These are phyloP conservation scores for Rhineura floridana DNA, from an alignment of 2,113 vertebrate species.

Conservation along the genomic window DNA sequence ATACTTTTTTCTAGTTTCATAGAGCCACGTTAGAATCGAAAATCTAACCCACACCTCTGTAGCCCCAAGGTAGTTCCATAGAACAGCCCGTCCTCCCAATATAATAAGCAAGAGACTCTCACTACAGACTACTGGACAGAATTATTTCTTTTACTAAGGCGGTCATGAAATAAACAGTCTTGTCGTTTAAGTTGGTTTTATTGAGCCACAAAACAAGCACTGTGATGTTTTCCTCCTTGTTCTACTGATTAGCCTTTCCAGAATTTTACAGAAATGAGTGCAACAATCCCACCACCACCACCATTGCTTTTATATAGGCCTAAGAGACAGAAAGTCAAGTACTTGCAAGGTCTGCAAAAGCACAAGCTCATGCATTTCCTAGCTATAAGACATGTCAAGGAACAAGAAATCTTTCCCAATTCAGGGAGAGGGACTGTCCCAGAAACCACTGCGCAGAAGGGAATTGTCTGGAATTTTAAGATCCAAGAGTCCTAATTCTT, in stretches of 20 bases:
- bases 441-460: not conserved
- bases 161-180: not conserved
- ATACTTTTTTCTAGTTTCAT: not conserved
- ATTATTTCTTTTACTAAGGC: not conserved
- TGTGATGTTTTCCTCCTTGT: not conserved
- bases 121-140: not conserved
- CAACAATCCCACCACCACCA: too few species aligned
- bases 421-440: not conserved
- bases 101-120: not conserved
- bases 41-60: not conserved
- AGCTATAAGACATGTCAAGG: not conserved
- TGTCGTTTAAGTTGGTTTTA: too few species aligned
- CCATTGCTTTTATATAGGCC: too few species aligned
- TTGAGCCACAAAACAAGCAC: not conserved
- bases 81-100: not conserved
- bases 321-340: constrained; percentile 40
- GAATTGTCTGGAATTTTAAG: not conserved
- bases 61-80: not conserved
- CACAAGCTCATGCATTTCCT: too few species aligned
- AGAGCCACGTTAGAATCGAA: too few species aligned
- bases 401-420: not conserved
- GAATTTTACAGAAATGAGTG: not conserved
- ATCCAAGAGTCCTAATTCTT: not conserved
- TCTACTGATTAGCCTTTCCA: not conserved
- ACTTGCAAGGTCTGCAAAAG: not conserved